Percentiles rank a stretch among this genome's conserved stretches.
These are phyloP conservation scores for Corythoichthys haematopterus DNA, from an alignment of 2,113 vertebrate genomes.

Conservation along the genomic window DNA sequence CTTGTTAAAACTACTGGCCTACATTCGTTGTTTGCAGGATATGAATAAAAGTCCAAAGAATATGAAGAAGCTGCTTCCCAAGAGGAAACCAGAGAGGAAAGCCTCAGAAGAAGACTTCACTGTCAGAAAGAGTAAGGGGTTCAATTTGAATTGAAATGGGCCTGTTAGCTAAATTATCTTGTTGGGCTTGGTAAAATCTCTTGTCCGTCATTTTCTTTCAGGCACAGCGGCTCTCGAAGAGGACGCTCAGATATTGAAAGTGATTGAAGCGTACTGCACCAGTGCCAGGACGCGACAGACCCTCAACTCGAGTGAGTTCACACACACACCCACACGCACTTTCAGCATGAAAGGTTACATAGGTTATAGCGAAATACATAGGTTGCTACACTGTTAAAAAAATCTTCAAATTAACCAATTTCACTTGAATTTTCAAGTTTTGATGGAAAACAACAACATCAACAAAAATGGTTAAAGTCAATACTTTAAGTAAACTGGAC, in stretches of 20 bases:
- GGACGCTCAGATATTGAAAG: constrained; percentile 96
- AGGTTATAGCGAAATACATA: too few species aligned
- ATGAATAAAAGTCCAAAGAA: constrained; percentile 95
- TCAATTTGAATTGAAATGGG: background rate
- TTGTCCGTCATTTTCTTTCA: constrained; percentile 42
- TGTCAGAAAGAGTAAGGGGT: constrained; percentile 85
- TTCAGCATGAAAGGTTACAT: too few species aligned
- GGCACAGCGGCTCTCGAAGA: constrained; percentile 95
- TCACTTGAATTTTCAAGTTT: too few species aligned
- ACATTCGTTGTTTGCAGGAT: constrained; percentile 69
- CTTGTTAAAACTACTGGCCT: background rate
- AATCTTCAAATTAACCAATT: too few species aligned
- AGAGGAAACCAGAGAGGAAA: constrained; percentile 93
- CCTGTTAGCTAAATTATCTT: background rate
- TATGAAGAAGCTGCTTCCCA: constrained; percentile 95
- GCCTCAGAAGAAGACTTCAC: constrained; percentile 94
- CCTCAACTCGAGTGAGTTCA: constrained; percentile 91
- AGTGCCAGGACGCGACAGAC: constrained; percentile 97
- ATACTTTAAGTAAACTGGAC: too few species aligned
- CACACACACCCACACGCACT: background rate
- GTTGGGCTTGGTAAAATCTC: background rate
- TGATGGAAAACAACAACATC: too few species aligned
- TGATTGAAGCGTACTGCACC: constrained; percentile 97
- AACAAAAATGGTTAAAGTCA: too few species aligned
- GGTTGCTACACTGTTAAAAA: too few species aligned